phyloP scores from a whole-genome alignment of 2,113 vertebrate genomes.

The Craseonycteris thonglongyai region DNA sequence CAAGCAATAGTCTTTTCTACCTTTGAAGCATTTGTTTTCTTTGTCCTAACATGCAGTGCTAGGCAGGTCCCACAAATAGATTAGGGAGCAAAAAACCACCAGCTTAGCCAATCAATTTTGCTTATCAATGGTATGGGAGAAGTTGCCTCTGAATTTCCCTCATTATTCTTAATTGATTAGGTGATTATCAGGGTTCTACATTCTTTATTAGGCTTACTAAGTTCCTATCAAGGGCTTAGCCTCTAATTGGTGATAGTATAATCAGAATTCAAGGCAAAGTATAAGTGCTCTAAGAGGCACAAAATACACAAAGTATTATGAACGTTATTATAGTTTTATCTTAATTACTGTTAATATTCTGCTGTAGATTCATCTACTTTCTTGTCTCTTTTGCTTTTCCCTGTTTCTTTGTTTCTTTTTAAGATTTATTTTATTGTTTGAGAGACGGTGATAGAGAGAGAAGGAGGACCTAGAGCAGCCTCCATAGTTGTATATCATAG shows the following conservation, averaged over 20 bases:
- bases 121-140: neutral
- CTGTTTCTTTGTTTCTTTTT: too few relatives aligned
- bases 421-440: too few relatives aligned
- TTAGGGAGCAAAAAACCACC: neutral
- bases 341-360: neutral
- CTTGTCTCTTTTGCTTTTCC: neutral
- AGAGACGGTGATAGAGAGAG: too few relatives aligned
- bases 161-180: neutral
- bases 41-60: neutral
- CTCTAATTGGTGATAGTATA: neutral
- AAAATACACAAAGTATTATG: neutral
- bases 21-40: neutral
- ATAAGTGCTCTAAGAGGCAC: neutral
- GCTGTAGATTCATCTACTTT: neutral
- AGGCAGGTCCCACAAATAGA: neutral
- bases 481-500: too few relatives aligned
- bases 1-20: neutral
- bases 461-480: too few relatives aligned
- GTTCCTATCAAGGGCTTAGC: neutral
- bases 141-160: neutral
- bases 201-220: neutral
- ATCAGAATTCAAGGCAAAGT: neutral
- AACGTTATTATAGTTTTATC: neutral
- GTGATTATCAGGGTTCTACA: neutral
- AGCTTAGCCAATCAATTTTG: neutral